These are phyloP conservation scores for Syrrhaptes paradoxus DNA, from an alignment of 2,113 vertebrate species.

Conservation along the genomic window DNA sequence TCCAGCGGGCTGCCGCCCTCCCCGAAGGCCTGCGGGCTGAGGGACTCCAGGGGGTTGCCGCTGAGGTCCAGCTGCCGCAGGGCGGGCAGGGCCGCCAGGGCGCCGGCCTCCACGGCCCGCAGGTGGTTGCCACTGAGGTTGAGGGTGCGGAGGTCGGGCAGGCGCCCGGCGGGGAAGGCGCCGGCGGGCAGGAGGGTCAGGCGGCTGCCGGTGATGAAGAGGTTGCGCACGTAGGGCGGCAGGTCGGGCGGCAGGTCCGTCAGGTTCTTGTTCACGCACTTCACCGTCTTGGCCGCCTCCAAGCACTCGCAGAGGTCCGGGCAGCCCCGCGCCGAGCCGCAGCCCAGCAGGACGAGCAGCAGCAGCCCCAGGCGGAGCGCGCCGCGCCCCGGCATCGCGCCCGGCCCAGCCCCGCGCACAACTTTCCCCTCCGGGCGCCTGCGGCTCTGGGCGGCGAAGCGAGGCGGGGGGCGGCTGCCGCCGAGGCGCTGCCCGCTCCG, in stretches of 20 bases:
- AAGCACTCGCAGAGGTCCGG: constrained; percentile 84
- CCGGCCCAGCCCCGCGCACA: not conserved
- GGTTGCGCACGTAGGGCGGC: constrained; percentile 78
- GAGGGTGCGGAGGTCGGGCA: constrained; percentile 81
- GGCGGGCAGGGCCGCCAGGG: constrained; percentile 71
- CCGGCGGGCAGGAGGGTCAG: constrained; percentile 72
- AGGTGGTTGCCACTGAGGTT: constrained; percentile 85
- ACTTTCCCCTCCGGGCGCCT: not conserved
- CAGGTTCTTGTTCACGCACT: constrained; percentile 86
- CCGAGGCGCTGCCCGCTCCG: not conserved
- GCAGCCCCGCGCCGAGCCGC: constrained; percentile 74
- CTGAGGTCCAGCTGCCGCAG: constrained; percentile 83
- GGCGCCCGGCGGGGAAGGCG: constrained; percentile 80
- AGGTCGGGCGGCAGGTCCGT: constrained; percentile 79
- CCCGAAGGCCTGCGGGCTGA: constrained; percentile 78
- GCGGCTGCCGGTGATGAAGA: constrained; percentile 85
- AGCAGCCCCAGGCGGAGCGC: constrained; percentile 47
- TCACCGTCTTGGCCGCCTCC: constrained; percentile 76
- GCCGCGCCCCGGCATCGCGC: constrained; percentile 45
- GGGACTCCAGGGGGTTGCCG: constrained; percentile 83
- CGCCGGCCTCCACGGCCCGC: constrained; percentile 72
- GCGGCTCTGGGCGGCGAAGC: not conserved
- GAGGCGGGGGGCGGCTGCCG: not conserved
- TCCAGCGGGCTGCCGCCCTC: constrained; percentile 71
- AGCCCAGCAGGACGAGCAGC: constrained; percentile 50